Conservation (phyloP, 2,888 invertebrate genomes). For the Pammene aurita region DNA sequence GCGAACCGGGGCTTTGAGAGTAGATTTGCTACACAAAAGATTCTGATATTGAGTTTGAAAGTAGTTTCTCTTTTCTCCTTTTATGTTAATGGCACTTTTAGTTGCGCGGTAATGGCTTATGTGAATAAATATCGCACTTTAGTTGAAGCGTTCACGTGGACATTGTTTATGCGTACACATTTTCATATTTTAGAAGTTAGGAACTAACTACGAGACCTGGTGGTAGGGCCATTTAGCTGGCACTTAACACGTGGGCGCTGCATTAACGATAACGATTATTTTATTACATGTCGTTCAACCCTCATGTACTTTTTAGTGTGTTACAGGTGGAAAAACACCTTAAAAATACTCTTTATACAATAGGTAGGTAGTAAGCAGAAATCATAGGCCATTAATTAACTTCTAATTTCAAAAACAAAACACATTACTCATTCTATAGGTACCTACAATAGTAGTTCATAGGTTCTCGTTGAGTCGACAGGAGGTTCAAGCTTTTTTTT, state of each 20-base stretch:
- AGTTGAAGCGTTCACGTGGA: constrained; percentile 44
- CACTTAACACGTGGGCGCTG: constrained; percentile 4
- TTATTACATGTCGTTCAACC: constrained; percentile 12
- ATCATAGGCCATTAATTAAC: too few relatives aligned
- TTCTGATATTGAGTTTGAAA: constrained; percentile 81
- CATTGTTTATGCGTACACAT: constrained; percentile 49
- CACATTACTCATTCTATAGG: too few relatives aligned
- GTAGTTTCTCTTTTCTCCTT: constrained; percentile 79
- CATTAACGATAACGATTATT: constrained; percentile 13
- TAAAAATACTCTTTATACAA: not conserved
- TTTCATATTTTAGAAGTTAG: constrained; percentile 33
- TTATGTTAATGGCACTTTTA: constrained; percentile 80
- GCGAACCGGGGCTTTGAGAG: constrained; percentile 70
- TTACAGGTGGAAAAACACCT: not conserved
- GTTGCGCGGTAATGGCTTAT: constrained; percentile 71
- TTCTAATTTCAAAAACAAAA: too few relatives aligned
- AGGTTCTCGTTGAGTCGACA: too few relatives aligned
- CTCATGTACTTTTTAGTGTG: not conserved
- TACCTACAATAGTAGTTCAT: too few relatives aligned
- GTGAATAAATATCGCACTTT: constrained; percentile 74
- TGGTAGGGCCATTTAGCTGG: constrained; percentile 18
- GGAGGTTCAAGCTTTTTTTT: too few relatives aligned
- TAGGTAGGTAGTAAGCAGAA: not conserved
- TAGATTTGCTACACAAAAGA: constrained; percentile 82
- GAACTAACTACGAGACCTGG: constrained; percentile 14